Conservation (phyloP, 2,797 vertebrate species). For the Vireo griseus region DNA sequence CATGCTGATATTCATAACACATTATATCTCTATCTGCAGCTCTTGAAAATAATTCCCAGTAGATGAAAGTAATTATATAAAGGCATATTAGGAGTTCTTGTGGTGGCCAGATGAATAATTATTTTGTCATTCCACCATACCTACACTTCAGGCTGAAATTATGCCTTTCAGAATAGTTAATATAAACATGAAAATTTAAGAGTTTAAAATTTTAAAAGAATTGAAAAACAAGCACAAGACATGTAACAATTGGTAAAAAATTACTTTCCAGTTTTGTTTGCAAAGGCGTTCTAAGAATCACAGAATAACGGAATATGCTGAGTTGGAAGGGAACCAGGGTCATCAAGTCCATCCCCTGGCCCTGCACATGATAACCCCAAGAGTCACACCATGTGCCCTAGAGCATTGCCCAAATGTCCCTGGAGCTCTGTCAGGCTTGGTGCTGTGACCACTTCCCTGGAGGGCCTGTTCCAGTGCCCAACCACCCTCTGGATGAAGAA, state of each 20-base stretch:
- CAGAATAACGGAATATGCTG: not conserved
- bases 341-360: accelerated
- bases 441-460: too few species aligned
- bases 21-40: not conserved
- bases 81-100: not conserved
- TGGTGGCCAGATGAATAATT: not conserved
- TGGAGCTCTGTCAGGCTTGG: not conserved
- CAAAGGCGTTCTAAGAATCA: not conserved
- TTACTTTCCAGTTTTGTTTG: not conserved
- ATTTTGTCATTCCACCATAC: not conserved
- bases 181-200: not conserved
- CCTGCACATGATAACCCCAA: not conserved
- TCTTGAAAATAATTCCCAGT: not conserved
- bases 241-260: not conserved
- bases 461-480: not conserved
- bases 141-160: not conserved
- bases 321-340: not conserved
- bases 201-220: not conserved
- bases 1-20: not conserved
- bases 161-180: not conserved
- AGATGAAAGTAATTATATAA: not conserved
- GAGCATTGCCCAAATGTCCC: accelerated
- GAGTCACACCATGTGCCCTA: not conserved
- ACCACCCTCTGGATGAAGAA: accelerated
- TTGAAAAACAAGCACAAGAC: not conserved